A percentile compares a stretch with the other conserved stretches of the same genome.
phyloP scores from a whole-genome alignment of 2,797 vertebrate species.

The Phoeniculus purpureus region DNA sequence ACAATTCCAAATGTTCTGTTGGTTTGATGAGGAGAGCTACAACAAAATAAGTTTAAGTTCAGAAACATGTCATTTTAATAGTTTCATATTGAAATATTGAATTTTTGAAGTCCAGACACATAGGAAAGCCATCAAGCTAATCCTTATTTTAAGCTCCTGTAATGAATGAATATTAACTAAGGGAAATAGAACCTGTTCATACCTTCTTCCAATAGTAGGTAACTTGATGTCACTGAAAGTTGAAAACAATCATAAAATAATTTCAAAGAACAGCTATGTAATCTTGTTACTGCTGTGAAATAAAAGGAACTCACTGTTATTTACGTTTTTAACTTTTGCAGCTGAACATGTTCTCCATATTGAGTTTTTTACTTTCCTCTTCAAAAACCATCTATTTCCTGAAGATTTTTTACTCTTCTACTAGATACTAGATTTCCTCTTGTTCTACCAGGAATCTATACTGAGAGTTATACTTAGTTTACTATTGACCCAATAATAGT shows the following conservation, averaged over 20 bases:
- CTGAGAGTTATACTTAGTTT: not conserved
- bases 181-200: not conserved
- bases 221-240: not conserved
- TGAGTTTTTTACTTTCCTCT: not conserved
- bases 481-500: not conserved
- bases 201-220: not conserved
- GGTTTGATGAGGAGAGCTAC: not conserved
- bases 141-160: not conserved
- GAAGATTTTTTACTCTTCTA: not conserved
- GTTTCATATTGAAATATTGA: not conserved
- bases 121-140: not conserved
- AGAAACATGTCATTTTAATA: not conserved
- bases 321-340: not conserved
- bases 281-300: not conserved
- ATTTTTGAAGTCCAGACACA: not conserved
- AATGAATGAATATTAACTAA: not conserved
- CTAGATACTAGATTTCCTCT: not conserved
- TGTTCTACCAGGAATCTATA: not conserved
- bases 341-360: not conserved
- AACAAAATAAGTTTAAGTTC: not conserved
- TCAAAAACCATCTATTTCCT: not conserved
- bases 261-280: not conserved
- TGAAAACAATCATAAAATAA: not conserved
- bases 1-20: not conserved
- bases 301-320: not conserved